These are phyloP conservation scores for Lasioglossum malachurum DNA, from an alignment of 2,888 invertebrate genomes.

Conservation along the genomic window DNA sequence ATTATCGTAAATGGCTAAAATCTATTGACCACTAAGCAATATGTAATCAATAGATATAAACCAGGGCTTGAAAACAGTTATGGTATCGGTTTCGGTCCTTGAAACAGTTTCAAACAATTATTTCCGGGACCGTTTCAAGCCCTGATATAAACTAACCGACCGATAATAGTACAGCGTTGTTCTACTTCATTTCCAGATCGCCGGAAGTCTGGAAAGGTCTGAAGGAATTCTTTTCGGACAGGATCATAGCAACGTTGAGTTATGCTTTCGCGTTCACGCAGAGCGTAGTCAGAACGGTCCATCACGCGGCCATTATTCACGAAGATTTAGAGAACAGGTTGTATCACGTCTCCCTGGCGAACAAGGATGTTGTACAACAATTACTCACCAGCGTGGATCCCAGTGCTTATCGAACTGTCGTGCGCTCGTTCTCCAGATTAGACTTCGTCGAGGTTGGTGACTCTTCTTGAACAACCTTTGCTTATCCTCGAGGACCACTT, in stretches of 20 bases:
- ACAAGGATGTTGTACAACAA: constrained; percentile 71
- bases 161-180: background rate
- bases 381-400: constrained; percentile 74
- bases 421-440: constrained; percentile 75
- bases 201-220: constrained; percentile 75
- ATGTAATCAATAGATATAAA: background rate
- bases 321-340: constrained; percentile 71
- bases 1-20: too few relatives aligned
- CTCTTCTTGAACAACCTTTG: background rate
- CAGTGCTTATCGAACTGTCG: constrained; percentile 70
- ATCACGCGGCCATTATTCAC: constrained; percentile 78
- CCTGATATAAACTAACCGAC: background rate
- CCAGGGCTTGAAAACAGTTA: background rate
- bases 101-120: too few relatives aligned
- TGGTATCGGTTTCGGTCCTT: too few relatives aligned
- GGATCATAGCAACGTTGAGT: constrained; percentile 74
- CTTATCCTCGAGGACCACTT: background rate
- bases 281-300: constrained; percentile 71
- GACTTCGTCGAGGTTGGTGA: constrained; percentile 71
- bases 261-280: constrained; percentile 75
- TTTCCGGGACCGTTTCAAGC: too few relatives aligned
- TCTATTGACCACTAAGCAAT: background rate
- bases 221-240: constrained; percentile 70
- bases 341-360: constrained; percentile 72
- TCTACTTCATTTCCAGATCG: constrained; percentile 70